Evolutionary conservation across 2,797 vertebrate species (phyloP).

Genomic region (Sitta carolinensis): DNA sequence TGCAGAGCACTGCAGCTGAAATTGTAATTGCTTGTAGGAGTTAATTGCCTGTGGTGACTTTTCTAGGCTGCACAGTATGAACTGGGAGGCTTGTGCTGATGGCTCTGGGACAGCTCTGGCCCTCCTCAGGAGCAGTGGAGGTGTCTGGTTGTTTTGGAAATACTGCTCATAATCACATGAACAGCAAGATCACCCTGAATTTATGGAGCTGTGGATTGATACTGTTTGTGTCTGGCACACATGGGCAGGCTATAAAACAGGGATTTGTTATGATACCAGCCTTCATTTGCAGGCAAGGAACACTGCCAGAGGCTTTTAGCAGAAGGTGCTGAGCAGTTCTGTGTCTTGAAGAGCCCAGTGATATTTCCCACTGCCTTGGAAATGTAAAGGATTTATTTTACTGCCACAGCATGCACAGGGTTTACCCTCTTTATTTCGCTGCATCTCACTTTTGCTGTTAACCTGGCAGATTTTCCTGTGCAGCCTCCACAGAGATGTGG

Average conservation of each 20-base stretch:
- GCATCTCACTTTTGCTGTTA: neutral
- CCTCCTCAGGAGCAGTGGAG: neutral
- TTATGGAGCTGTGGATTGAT: neutral
- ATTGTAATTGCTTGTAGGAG: neutral
- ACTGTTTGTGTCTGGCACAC: neutral
- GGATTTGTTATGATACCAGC: neutral
- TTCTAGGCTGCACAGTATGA: rapidly evolving
- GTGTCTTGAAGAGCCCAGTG: neutral
- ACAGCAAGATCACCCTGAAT: neutral
- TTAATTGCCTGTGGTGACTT: neutral
- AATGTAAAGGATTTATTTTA: neutral
- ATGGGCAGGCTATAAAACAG: rapidly evolving
- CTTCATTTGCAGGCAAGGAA: neutral
- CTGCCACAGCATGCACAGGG: neutral
- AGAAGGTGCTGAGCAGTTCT: neutral
- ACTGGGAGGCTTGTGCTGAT: neutral
- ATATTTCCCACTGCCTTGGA: neutral
- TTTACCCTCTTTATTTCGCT: neutral
- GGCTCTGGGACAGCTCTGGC: neutral
- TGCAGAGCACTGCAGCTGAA: neutral
- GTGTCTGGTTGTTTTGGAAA: neutral
- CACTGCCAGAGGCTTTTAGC: neutral
- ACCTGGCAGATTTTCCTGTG: neutral
- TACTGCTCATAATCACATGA: neutral
- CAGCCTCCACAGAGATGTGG: neutral